Base-by-base conservation (phyloP, 2,797 vertebrate species). In the Galagoides demidoff region DNA sequence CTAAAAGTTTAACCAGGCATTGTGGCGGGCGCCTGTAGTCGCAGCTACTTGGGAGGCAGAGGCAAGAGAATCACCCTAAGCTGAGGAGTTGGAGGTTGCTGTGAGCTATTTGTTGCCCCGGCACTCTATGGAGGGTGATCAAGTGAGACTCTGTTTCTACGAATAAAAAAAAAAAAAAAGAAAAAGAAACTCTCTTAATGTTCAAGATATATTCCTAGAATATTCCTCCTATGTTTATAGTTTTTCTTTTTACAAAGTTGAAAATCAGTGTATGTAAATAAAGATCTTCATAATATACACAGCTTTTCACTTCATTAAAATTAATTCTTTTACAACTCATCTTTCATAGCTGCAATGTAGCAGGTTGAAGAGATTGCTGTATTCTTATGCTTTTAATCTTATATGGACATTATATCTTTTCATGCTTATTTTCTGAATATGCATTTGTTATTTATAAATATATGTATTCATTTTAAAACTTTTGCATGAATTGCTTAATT, bases 391-490 rank as follows among this genome's bases (percentile, higher is more conserved):
- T 85, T 96, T 96, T 89, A 77, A 64, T 94, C 95, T 97, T 89
- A 79, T 89, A 87, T 93, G 52, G 83, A 92, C 39, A 52, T 87
- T 90, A 20, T 86, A 91, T 97, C 82, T 95, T 94, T 95, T 92
- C 64, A 95, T 61, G 76, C n/a, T 91, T 96, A 83, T 64, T 61
- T 70, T 97, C 97, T 89, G 84, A 95, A 95, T 97, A 85, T 55
- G 37, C 43, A 94, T 94, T 95, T 89, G 25, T 37, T 94, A 74
- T 49, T 95, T 95, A 74, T 95, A 95, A 92, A 95, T 92, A 95
- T 92, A 95, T 93, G 39, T 70, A 92, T 70, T 92, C 25, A 85
- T 95, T 86, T 89, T 59, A 87, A 91, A 95, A 86, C 49, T 92
- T 96, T 59, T 79, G 34, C 71, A 59, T 73, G 25, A 31, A 70